Conservation (phyloP, 2,888 invertebrate genomes). For the Lithodes maja region DNA sequence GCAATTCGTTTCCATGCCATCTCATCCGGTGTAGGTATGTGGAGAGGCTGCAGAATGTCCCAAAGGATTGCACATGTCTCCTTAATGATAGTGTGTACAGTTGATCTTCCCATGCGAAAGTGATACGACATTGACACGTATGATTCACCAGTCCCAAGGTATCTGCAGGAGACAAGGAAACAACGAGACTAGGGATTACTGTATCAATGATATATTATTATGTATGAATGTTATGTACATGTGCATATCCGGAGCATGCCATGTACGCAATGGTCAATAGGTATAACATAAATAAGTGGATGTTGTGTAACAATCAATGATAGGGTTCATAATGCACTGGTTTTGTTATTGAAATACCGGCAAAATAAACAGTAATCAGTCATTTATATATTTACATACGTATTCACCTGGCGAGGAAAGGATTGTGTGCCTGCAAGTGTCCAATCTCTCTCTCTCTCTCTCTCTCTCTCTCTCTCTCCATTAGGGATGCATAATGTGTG, state of each 20-base stretch:
- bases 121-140: constrained; percentile 14
- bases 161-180: constrained; percentile 16
- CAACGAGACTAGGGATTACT: constrained; percentile 13
- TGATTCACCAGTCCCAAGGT: constrained; percentile 16
- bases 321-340: not conserved
- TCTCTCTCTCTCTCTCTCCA: constrained; percentile 1
- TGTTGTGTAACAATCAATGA: not conserved
- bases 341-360: not conserved
- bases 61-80: constrained; percentile 17
- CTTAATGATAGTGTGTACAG: constrained; percentile 20
- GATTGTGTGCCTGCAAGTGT: no score
- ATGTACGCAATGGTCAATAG: not conserved
- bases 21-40: constrained; percentile 11
- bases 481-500: not conserved
- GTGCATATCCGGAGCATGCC: not conserved
- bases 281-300: not conserved
- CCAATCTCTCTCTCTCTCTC: not conserved
- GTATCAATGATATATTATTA: constrained; percentile 20
- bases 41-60: constrained; percentile 17
- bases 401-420: no score
- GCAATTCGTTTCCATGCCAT: constrained; percentile 14
- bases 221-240: constrained; percentile 3
- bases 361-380: no score
- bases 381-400: no score
- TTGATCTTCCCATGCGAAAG: constrained; percentile 20